These are phyloP conservation scores for Nymphalis io DNA, from an alignment of 1,140 invertebrate species.

Conservation along the genomic window DNA sequence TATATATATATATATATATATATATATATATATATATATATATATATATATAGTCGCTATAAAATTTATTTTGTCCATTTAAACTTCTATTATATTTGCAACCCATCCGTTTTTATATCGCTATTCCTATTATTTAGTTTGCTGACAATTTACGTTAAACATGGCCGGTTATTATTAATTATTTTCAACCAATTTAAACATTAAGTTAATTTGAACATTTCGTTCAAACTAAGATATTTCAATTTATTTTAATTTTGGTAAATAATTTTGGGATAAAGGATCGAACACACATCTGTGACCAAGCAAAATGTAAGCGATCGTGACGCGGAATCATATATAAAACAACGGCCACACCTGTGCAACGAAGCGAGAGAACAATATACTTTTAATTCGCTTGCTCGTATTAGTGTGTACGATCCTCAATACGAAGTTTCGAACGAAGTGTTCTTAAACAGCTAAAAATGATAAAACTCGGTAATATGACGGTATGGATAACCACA, in stretches of 20 bases:
- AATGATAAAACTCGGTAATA: neutral
- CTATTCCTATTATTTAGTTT: conserved; percentile 16
- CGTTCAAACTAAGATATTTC: conserved; percentile 1
- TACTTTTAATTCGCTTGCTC: neutral
- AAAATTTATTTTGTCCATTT: neutral
- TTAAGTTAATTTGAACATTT: neutral
- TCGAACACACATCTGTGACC: neutral
- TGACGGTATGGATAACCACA: conserved; percentile 11
- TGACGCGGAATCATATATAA: neutral
- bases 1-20: too few relatives aligned
- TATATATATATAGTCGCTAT: too few relatives aligned
- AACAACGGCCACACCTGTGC: neutral
- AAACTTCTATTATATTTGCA: neutral
- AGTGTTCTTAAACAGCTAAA: conserved; percentile 1
- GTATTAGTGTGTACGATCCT: neutral
- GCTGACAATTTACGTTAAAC: conserved; percentile 10
- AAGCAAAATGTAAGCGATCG: neutral
- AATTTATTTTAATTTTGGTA: neutral
- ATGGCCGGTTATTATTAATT: neutral
- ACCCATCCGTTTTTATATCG: conserved; percentile 9
- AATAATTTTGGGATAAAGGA: neutral
- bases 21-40: too few relatives aligned
- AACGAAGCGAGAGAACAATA: neutral
- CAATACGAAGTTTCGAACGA: neutral
- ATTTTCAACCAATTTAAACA: neutral